phyloP scores from a whole-genome alignment of 2,797 vertebrate genomes.

The Capromys pilorides region DNA sequence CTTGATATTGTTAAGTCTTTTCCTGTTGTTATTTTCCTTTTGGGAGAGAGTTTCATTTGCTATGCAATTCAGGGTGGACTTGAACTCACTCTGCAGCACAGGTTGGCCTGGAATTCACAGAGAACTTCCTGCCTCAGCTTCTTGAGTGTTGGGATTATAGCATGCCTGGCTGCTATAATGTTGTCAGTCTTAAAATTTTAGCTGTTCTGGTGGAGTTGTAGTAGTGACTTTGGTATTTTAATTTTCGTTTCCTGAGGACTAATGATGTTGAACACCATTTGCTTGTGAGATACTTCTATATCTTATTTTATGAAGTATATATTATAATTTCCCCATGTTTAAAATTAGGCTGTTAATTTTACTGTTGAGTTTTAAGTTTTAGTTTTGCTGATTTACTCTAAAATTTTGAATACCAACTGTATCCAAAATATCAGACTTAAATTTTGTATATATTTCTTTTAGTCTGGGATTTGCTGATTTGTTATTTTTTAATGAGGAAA shows the following conservation, averaged over 20 bases:
- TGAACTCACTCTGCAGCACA: not conserved
- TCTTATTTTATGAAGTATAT: not conserved
- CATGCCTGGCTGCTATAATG: not conserved
- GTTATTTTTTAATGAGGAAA: constrained; percentile 20
- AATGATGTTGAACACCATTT: not conserved
- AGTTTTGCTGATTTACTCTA: not conserved
- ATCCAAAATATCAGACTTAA: not conserved
- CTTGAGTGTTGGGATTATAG: not conserved
- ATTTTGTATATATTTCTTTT: constrained; percentile 35
- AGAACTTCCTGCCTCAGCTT: not conserved
- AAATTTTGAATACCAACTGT: not conserved
- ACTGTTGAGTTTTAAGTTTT: not conserved
- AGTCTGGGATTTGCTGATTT: not conserved
- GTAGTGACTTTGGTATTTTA: not conserved
- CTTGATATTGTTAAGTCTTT: not conserved
- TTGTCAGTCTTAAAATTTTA: not conserved
- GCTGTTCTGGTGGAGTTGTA: not conserved
- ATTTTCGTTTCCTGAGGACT: not conserved
- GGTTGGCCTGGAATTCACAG: not conserved
- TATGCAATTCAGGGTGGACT: not conserved
- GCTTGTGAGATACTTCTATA: not conserved
- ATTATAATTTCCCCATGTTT: not conserved
- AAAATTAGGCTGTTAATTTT: constrained; percentile 7
- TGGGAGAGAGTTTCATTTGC: not conserved
- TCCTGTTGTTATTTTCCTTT: not conserved